Evolutionary conservation across 1,140 invertebrate species (phyloP).

Genomic region (Brachionus calyciflorus): DNA sequence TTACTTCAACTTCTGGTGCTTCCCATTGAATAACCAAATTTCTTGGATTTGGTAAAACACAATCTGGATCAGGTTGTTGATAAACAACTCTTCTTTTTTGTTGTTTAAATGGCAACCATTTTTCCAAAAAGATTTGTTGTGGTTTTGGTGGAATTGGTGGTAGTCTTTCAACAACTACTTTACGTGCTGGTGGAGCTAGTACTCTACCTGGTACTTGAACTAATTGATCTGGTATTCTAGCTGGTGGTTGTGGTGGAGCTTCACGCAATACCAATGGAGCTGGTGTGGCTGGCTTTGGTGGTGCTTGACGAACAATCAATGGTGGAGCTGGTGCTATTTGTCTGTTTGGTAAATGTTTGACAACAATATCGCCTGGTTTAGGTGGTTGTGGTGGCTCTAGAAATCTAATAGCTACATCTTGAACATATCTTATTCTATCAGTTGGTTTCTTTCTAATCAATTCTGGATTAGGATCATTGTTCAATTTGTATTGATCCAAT

Average conservation of each 20-base stretch:
- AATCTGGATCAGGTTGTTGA: background rate
- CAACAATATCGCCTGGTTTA: background rate
- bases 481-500: background rate
- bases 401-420: background rate
- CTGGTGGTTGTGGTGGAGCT: background rate
- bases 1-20: background rate
- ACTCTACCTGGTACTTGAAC: background rate
- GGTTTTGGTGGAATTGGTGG: background rate
- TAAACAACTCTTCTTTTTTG: slow-evolving; percentile 12
- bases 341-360: background rate
- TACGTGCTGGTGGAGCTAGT: background rate
- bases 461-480: slow-evolving; percentile 9
- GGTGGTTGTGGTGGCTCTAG: background rate
- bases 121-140: background rate
- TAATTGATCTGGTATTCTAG: background rate
- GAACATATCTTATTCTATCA: background rate
- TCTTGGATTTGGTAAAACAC: background rate
- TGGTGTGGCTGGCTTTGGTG: background rate
- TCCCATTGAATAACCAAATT: slow-evolving; percentile 15
- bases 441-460: background rate
- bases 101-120: background rate
- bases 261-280: background rate
- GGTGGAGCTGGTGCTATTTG: background rate
- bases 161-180: background rate
- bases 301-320: background rate